Conservation (phyloP, 2,888 invertebrate species). For the Ophioninae sp. region DNA sequence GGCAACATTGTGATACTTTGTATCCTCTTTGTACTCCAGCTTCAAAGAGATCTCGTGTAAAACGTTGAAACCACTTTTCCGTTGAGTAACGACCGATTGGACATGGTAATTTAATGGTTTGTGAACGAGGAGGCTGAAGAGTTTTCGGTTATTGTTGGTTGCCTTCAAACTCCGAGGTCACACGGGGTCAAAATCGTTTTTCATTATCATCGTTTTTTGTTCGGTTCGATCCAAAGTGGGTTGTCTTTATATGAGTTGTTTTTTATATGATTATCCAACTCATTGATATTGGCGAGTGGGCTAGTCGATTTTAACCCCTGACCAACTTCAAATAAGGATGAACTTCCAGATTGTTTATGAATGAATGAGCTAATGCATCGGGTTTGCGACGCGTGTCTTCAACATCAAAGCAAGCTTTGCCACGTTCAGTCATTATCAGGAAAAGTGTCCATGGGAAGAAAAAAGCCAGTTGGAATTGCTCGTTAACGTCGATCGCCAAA, state of each 20-base stretch:
- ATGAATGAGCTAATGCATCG: not conserved
- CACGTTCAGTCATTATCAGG: not conserved
- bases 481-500: not conserved
- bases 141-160: not conserved
- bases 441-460: not conserved
- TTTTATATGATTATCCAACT: not conserved
- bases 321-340: slow-evolving; percentile 4
- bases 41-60: not conserved
- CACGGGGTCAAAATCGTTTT: no score
- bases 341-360: slow-evolving; percentile 19
- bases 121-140: not conserved
- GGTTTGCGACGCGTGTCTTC: not conserved
- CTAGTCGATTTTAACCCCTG: not conserved
- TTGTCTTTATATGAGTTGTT: no score
- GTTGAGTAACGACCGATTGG: no score
- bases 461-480: not conserved
- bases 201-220: no score
- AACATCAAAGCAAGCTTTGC: not conserved
- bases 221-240: no score
- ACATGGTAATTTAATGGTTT: not conserved
- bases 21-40: not conserved
- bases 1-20: not conserved
- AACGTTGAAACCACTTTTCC: not conserved
- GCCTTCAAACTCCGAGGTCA: no score
- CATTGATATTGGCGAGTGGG: slow-evolving; percentile 9